Base-by-base conservation (phyloP, 2,113 vertebrate species). In the Mus pahari region DNA sequence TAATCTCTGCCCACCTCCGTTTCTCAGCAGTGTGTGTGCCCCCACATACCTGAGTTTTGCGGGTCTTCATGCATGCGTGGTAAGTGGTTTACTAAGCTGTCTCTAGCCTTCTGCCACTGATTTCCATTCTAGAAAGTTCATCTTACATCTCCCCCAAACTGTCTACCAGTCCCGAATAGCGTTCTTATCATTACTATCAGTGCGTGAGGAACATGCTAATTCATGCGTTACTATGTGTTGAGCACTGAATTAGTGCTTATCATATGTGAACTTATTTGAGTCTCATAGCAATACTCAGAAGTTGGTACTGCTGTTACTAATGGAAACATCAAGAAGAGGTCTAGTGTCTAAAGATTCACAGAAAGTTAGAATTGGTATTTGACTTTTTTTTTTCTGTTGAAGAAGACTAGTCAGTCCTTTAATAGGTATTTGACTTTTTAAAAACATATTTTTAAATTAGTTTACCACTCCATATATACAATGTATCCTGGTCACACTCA, bases 211-310 rank as follows among this genome's bases (percentile, higher is more conserved):
- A 17, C 83, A 9, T 89, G 62, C 70, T 28, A 92, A 48, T 53
- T 58, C 50, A 92, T 89, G 91, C 86, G 77, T 17, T 79, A 36
- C 7, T 36, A n/a, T 17, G 36, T 48, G 73, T 82, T 48, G 22
- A 83, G 45, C 28, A 75, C 28, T 42, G 36, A 48, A 58, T 12
- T 28, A 55, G 13, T 81, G 42, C 36, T 92, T 90, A 90, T 66
- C 20, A 66, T 60, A 45, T 19, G 73, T 71, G 50, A 82, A 39
- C 53, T 24, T 36, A 82, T 55, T 78, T 19, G 33, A 42, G 31
- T 91, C 39, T 86, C 73, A 87, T n/a, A 91, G 42, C 53, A 78
- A 48, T 73, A 64, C 19, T n/a, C 28, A 90, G 22, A 89, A 88
- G n/a, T 12, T 66, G 90, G 28, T 89, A 81, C 24, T 74, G 22